Evolutionary conservation across 2,888 invertebrate species (phyloP), one percentile per base, ranked within the genome.

Genomic region (Calameuta filiformis): DNA sequence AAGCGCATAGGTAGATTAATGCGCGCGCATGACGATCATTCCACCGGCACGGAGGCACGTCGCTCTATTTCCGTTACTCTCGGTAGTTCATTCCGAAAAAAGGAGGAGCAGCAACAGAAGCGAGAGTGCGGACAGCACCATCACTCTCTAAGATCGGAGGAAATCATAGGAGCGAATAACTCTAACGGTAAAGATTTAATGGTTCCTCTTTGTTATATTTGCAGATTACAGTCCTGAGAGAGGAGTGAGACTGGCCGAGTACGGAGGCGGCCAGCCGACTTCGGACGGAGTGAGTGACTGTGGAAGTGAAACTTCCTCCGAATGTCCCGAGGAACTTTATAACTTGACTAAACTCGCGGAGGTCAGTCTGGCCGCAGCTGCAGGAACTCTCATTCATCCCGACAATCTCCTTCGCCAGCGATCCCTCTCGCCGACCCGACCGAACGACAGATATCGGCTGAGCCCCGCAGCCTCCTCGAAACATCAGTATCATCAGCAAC

Each of bases 291-390:
- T 89, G n/a, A 91, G 91, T 81, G 91, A 91, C 74, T 91, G 91
- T 81, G 91, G 90, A 30, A 91, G 91, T 83, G 91, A 91, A 40
- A 90, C 90, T 33, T 91, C 91, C 11, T 91, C 90, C 37, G 91
- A 91, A 79, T 91, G 91, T 78, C 93, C 93, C 1, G 95, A 95
- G 85, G 95, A 95, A 86, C 93, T 96, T 33, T 96, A 95, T 92
- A 96, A 96, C 89, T 92, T 96, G 77, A 95, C 95, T 71, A 95
- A 96, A 90, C 91, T 96, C 85, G 96, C 96, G 12, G 95, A 96
- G 91, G 95, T 96, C 69, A 94, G 94, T 81, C 89, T 94, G 75
- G 95, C 95, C 2, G 95, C 95, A 0, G 94, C 94, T 0, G 93
- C 93, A 6, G 94, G 93, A 11, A 93, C 93, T 78, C 90, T 94